phyloP scores from a whole-genome alignment of 2,113 vertebrate genomes.

The Chloropsis hardwickii region DNA sequence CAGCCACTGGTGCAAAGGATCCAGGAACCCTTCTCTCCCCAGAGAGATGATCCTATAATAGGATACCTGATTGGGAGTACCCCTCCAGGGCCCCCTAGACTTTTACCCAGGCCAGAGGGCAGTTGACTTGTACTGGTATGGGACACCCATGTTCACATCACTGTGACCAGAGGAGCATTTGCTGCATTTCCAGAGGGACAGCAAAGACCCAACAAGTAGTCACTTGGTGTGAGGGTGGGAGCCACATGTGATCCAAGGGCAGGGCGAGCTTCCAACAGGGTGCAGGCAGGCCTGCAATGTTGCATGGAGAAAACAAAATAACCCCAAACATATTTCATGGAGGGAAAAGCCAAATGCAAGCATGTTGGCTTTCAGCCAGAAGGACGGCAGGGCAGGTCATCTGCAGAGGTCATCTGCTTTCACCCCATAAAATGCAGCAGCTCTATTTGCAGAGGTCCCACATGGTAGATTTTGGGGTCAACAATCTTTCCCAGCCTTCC shows the following conservation, averaged over 20 bases:
- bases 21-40: background rate
- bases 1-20: background rate
- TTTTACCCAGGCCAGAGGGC: background rate
- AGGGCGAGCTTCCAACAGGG: background rate
- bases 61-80: background rate
- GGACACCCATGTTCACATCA: background rate
- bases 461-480: background rate
- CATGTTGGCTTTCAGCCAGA: background rate
- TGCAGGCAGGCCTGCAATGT: background rate
- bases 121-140: background rate
- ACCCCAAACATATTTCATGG: background rate
- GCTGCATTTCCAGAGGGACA: background rate
- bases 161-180: background rate
- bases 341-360: background rate
- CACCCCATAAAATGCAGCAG: background rate
- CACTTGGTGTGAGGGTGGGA: background rate
- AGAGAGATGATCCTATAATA: background rate
- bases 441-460: background rate
- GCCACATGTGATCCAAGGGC: fast-evolving
- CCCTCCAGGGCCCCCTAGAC: background rate
- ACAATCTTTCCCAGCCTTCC: background rate
- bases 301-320: background rate
- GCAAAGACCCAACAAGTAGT: background rate
- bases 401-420: background rate
- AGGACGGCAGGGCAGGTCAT: background rate